Evolutionary conservation across 2,797 vertebrate species (phyloP), one percentile per base, ranked within the genome.

Genomic region (Anolis apletophallus): DNA sequence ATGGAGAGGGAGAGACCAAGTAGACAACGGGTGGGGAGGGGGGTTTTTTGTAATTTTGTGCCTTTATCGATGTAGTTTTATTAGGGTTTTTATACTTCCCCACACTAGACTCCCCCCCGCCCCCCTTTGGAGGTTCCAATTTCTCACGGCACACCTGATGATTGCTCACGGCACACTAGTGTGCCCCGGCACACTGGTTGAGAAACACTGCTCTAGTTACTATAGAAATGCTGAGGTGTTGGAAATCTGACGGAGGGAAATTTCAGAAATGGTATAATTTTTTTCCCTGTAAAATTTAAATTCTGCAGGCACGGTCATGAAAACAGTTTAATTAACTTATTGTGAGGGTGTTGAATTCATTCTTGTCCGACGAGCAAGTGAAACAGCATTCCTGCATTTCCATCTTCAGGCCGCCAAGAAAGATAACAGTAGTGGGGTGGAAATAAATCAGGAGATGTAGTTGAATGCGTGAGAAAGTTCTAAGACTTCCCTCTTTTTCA

Each of bases 341-440:
- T 67, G 40, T 87, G 46, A 76, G 79, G 64, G 40, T 67, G 55
- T n/a, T 84, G 86, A 74, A 80, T 40, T 84, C 46, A 67, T 74
- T 83, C 55, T 64, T 87, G 68, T 84, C 46, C 80, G 76, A 12
- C 84, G 80, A 87, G 55, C 81, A 80, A 87, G 86, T 67, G 68
- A 87, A 87, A 40, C 75, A 36, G 82, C 81, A 84, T 79, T 87
- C 81, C 81, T 83, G 69, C 40, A 73, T 64, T 72, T 59, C 73
- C 68, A 73, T 55, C 21, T 64, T 14, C 26, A 73, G 52, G 9
- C 78, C 36, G 78, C 21, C 54, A 71, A 78, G 14, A 72, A 68
- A 79, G 19, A 81, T 2, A 72, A 64, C 46, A 36, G 50, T 29
- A 34, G 72, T 83, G 13, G 50, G 59, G 34, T 32, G 32, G 14